Conservation (phyloP, 2,888 invertebrate genomes). For the Drosophila macrospina region DNA sequence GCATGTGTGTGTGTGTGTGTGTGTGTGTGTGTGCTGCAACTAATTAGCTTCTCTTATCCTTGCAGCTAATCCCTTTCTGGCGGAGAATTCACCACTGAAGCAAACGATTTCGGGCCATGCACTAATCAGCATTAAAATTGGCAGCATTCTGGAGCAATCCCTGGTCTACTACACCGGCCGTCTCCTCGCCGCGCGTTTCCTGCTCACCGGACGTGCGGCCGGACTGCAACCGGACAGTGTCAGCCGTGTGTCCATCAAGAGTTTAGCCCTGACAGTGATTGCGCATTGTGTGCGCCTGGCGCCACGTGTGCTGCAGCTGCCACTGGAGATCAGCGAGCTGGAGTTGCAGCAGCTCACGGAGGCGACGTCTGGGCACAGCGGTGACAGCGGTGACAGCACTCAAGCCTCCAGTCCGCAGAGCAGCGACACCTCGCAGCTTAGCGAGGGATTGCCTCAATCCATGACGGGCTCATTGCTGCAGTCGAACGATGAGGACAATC, state of each 20-base stretch:
- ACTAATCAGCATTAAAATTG: conserved; percentile 80
- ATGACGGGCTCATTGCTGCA: conserved; percentile 36
- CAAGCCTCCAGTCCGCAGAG: conserved; percentile 73
- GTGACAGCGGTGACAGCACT: conserved; percentile 47
- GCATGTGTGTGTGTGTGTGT: conserved; percentile 9
- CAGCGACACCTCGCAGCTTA: conserved; percentile 72
- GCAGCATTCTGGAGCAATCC: conserved; percentile 83
- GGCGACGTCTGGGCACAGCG: conserved; percentile 27
- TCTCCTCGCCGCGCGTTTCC: conserved; percentile 83
- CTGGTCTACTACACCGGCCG: conserved; percentile 84
- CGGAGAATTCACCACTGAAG: conserved; percentile 67
- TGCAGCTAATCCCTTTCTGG: conserved; percentile 80
- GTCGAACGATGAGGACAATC: conserved; percentile 68
- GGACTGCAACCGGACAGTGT: conserved; percentile 90
- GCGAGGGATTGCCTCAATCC: conserved; percentile 63
- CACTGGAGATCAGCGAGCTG: conserved; percentile 87
- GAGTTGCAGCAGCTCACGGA: conserved; percentile 67
- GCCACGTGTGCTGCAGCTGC: conserved; percentile 90
- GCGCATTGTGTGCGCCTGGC: conserved; percentile 90
- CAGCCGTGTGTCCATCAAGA: conserved; percentile 95
- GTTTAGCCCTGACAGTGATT: conserved; percentile 93
- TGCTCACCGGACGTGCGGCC: conserved; percentile 85
- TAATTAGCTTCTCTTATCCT: conserved; percentile 56
- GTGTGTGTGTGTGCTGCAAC: conserved; percentile 31
- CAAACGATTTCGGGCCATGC: conserved; percentile 60